Base-by-base conservation (phyloP, 37 sponge, comb jelly and placozoan genomes). In the Crambe crambe region DNA sequence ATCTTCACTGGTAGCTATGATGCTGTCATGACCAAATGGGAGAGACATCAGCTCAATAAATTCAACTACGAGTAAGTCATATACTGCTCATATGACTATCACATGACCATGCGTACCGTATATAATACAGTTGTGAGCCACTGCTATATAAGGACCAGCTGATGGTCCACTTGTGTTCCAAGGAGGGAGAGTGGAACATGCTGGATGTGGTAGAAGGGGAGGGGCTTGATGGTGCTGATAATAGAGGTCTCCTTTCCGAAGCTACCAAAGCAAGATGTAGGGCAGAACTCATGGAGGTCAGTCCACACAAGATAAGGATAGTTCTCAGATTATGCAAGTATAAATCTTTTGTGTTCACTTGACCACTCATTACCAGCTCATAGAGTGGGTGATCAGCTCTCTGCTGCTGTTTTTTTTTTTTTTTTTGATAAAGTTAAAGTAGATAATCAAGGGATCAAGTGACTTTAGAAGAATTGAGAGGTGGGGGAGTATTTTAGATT, bases 21-120 rank as follows among this genome's bases (percentile, higher is more conserved):
- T 61, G 94, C 90, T 2, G 35, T 38, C 30, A 43, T 93, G 36
- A 69, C 72, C 20, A 93, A 89, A 68, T 93, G 87, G 90, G 94
- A 93, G 78, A 56, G 81, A 77, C 84, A 84, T 20, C 94, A 93
- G 43, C 84, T 89, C 54, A 93, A 89, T 44, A 71, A 69, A 30
- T 89, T 89, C 41, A n/a, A 76, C 35, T 93, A 83, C 87, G 86
- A 77, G 84, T 80, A 80, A 32, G 81, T 42, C 71, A 37, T 73
- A 26, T 40, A n/a, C 65, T 39, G 37, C 41, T 65, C 39, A 56
- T 37, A 41, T 39, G 42, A 69, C 42, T 10, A 39, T 30, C 30
- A 83, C 56, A 70, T 51, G 36, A n/a, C 21, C 26, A 56, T 40
- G 26, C 37, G 21, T 37, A 42, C 8, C 3, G 36, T 58, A 51